Conservation (phyloP, 1,140 invertebrate species). For the Drosophila biarmipes region DNA sequence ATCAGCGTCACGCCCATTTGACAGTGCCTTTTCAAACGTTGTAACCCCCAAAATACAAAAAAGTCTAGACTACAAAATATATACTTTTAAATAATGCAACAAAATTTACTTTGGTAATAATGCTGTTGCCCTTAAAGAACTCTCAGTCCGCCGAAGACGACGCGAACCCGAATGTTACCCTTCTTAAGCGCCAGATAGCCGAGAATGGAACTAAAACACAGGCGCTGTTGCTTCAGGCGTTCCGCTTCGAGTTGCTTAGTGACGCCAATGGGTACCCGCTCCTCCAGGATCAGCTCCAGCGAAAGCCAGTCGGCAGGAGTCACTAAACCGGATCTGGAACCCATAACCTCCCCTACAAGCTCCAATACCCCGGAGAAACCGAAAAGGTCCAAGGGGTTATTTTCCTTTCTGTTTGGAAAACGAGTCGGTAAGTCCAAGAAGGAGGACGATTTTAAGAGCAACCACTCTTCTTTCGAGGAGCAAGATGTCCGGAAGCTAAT, state of each 20-base stretch:
- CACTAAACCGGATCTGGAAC: not conserved
- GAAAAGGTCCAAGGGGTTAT: not conserved
- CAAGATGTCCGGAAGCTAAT: slow-evolving; percentile 48
- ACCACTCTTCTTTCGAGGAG: not conserved
- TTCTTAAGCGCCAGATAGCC: slow-evolving; percentile 51
- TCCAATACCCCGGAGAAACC: not conserved
- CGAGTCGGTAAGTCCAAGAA: not conserved
- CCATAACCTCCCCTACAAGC: not conserved
- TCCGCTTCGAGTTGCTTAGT: slow-evolving; percentile 35
- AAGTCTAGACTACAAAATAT: not conserved
- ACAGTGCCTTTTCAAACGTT: not conserved
- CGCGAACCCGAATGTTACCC: slow-evolving; percentile 12
- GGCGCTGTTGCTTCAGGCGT: slow-evolving; percentile 55
- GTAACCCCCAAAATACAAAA: not conserved
- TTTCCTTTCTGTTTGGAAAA: slow-evolving; percentile 9
- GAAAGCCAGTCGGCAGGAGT: not conserved
- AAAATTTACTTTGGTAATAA: slow-evolving; percentile 53
- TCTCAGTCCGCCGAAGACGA: slow-evolving; percentile 7
- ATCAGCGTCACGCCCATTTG: not conserved
- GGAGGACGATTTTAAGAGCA: too few relatives aligned
- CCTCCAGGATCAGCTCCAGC: slow-evolving; percentile 10
- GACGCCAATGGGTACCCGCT: not conserved
- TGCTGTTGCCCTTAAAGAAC: slow-evolving; percentile 55
- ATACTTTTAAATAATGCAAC: slow-evolving; percentile 43
- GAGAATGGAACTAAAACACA: slow-evolving; percentile 61